Base-by-base conservation (phyloP, 2,113 vertebrate genomes). In the Saccopteryx leptura region DNA sequence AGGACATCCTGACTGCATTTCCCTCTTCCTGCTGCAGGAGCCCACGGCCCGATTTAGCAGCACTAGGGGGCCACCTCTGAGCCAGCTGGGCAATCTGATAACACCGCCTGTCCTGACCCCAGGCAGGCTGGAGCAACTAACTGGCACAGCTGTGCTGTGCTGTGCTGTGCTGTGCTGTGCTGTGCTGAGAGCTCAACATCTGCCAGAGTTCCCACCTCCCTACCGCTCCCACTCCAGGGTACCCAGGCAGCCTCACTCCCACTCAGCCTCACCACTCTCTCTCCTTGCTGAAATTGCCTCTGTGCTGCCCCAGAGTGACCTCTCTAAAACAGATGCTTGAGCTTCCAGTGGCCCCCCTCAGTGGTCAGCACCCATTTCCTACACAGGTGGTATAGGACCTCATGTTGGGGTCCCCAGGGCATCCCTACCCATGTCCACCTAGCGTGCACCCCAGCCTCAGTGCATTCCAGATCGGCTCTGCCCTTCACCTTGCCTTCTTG, bases 1-100 rank as follows among this genome's bases (percentile, higher is more conserved):
- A 99, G 99, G 99, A 99, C 99, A 99, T 99, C 98, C 98, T 98
- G 97, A 98, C 98, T 98, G 99, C 98, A 63, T 98, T 98, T 99
- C 98, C 98, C 98, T 99, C 98, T 99, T 99, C 99, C 97, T 98
- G 98, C 93, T 93, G 98, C 98, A 98, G 98, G 98, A 98, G 98
- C 98, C 97, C 94, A 97, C 56, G 97, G 98, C 98, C 98, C 98
- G 98, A 99, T 99, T 99, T 99, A 99, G 98, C 98, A 98, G 98
- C 94, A 60, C 97, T 98, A 98, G 98, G 98, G 98, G 98, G 98
- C 97, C 99, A 98, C 97, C 98, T 97, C 98, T 97, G 98, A 98
- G 98, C 98, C 98, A 99, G 98, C 98, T 99, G 99, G 98, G 97
- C 97, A 97, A 98, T 95, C 98, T 98, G 99, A 99, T 99, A 99